Evolutionary conservation across 2,888 invertebrate genomes (phyloP).

Genomic region (Hipparchia semele): DNA sequence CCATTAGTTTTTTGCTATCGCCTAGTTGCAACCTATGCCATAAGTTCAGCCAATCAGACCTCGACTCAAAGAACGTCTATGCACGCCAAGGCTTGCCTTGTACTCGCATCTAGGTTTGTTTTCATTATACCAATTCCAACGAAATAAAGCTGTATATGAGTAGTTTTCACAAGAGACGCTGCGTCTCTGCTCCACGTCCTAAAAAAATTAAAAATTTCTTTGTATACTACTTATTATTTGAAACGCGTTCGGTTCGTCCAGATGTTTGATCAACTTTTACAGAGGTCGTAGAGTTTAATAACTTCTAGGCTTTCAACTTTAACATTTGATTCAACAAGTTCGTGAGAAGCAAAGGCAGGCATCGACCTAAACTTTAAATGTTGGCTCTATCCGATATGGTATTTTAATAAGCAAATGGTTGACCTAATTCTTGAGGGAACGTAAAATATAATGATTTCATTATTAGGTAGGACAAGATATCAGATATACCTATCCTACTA

Average conservation of each 20-base stretch:
- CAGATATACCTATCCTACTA: not conserved
- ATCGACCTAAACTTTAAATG: conserved; percentile 35
- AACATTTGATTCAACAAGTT: conserved; percentile 27
- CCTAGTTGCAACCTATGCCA: too few relatives aligned
- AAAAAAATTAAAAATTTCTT: too few relatives aligned
- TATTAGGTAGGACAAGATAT: not conserved
- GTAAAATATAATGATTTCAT: not conserved
- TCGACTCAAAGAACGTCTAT: too few relatives aligned
- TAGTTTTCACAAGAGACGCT: too few relatives aligned
- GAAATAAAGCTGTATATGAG: too few relatives aligned
- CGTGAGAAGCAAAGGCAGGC: conserved; percentile 22
- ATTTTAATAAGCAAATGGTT: conserved; percentile 20
- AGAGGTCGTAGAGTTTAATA: conserved; percentile 11
- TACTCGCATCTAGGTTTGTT: too few relatives aligned
- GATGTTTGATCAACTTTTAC: not conserved
- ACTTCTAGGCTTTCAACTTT: conserved; percentile 24
- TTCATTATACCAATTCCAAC: too few relatives aligned
- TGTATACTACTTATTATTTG: not conserved
- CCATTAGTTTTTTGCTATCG: too few relatives aligned
- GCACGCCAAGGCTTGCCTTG: too few relatives aligned
- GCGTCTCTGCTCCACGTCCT: too few relatives aligned
- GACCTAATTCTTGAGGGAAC: conserved; percentile 8
- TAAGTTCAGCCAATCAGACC: too few relatives aligned
- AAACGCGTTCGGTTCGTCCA: not conserved
- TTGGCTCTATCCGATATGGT: conserved; percentile 17